phyloP scores from a whole-genome alignment of 2,113 vertebrate species.

The Alouatta palliata region DNA sequence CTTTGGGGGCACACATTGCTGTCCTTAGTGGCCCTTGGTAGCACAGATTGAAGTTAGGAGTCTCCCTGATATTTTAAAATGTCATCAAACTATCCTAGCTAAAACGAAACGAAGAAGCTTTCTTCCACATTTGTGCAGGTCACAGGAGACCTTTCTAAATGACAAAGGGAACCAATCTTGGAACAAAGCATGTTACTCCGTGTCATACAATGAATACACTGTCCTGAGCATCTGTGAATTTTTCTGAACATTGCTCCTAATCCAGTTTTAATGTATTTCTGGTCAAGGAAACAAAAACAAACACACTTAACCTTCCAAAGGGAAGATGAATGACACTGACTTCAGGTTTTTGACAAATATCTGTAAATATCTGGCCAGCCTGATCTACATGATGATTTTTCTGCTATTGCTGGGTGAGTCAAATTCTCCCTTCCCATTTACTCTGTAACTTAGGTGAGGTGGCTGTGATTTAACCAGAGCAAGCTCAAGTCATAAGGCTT shows the following conservation, averaged over 20 bases:
- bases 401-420: not conserved
- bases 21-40: not conserved
- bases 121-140: not conserved
- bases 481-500: not conserved
- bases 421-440: not conserved
- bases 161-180: not conserved
- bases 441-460: not conserved
- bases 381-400: fast-evolving
- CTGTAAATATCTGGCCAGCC: not conserved
- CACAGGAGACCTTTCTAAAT: not conserved
- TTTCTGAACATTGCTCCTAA: not conserved
- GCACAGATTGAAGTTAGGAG: not conserved
- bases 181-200: not conserved
- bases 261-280: slow-evolving; percentile 3
- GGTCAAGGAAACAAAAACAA: not conserved
- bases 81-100: not conserved
- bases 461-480: not conserved
- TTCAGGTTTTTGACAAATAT: not conserved
- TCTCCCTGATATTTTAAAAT: not conserved
- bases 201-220: not conserved
- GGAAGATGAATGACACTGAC: not conserved
- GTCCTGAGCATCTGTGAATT: not conserved
- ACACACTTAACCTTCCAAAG: not conserved
- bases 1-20: not conserved
- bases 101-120: not conserved